Conservation (phyloP, 2,113 vertebrate genomes). For the Sus scrofa region DNA sequence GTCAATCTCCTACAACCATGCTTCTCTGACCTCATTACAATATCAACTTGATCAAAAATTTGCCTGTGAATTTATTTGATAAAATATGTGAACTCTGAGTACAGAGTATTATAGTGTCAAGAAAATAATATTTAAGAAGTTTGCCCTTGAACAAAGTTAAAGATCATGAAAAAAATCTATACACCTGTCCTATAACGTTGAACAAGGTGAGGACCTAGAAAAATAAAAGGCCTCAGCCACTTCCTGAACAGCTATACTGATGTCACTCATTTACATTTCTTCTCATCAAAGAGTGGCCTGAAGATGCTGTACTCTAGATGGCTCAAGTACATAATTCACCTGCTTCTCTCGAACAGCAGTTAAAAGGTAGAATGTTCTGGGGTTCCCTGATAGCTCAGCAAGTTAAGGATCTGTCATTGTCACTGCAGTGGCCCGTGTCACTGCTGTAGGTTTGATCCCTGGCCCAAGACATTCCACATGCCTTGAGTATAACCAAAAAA, state of each 20-base stretch:
- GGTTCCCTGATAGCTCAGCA: too few relatives aligned
- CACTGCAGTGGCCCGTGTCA: too few relatives aligned
- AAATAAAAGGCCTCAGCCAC: not conserved
- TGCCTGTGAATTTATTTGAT: not conserved
- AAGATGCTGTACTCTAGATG: not conserved
- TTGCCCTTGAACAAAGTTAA: not conserved
- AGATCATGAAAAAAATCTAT: not conserved
- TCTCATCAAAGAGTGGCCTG: not conserved
- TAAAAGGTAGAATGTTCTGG: too few relatives aligned
- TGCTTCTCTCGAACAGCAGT: not conserved
- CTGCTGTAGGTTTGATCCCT: too few relatives aligned
- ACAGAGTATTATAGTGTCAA: not conserved
- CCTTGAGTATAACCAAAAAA: too few relatives aligned
- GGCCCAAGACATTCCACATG: too few relatives aligned
- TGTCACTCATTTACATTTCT: slow-evolving; percentile 11
- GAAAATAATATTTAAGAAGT: slow-evolving; percentile 5
- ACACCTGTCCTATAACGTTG: not conserved
- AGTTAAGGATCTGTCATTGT: too few relatives aligned
- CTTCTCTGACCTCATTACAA: not conserved
- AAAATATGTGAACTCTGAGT: not conserved
- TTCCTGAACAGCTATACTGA: not conserved
- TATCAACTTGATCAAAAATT: slow-evolving; percentile 4
- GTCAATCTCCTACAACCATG: not conserved
- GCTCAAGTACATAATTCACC: not conserved
- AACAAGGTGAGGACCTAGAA: not conserved